Evolutionary conservation across 30 jellyfish, hydroid and myxozoan genomes (phyloP).

Genomic region (Pelagia noctiluca): DNA sequence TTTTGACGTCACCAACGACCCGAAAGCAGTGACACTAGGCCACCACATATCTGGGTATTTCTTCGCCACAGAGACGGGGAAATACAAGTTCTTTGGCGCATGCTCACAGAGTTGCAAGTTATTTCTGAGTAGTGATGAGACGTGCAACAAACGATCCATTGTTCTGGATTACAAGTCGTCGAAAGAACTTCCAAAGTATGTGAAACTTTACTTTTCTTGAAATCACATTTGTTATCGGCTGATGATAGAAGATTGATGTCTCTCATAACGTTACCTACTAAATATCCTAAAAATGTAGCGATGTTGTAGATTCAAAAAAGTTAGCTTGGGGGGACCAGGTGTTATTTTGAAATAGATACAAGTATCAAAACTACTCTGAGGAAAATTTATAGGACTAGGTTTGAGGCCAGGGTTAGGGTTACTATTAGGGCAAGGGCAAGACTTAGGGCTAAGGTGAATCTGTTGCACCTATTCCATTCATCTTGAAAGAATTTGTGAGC

Average conservation of each 20-base stretch:
- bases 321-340: too few species aligned
- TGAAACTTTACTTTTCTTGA: background rate
- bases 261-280: too few species aligned
- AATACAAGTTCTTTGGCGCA: slow-evolving; percentile 88
- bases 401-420: too few species aligned
- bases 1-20: slow-evolving; percentile 74
- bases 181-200: slow-evolving; percentile 49
- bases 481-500: too few species aligned
- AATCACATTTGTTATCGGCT: background rate
- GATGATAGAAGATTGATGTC: background rate
- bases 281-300: too few species aligned
- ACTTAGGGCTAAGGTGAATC: too few species aligned
- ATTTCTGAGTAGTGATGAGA: slow-evolving; percentile 87
- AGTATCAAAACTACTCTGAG: too few species aligned
- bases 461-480: too few species aligned
- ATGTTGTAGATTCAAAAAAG: too few species aligned
- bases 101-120: slow-evolving; percentile 90
- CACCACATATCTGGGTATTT: slow-evolving; percentile 93
- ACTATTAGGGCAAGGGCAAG: too few species aligned
- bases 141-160: slow-evolving; percentile 81
- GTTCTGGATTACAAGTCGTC: slow-evolving; percentile 78
- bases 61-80: slow-evolving; percentile 96
- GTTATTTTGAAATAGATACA: too few species aligned
- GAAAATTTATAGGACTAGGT: too few species aligned
- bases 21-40: slow-evolving; percentile 70